Evolutionary conservation across 2,888 invertebrate genomes (phyloP), one percentile per base, ranked within the genome.

Genomic region (Drosophila robusta): DNA sequence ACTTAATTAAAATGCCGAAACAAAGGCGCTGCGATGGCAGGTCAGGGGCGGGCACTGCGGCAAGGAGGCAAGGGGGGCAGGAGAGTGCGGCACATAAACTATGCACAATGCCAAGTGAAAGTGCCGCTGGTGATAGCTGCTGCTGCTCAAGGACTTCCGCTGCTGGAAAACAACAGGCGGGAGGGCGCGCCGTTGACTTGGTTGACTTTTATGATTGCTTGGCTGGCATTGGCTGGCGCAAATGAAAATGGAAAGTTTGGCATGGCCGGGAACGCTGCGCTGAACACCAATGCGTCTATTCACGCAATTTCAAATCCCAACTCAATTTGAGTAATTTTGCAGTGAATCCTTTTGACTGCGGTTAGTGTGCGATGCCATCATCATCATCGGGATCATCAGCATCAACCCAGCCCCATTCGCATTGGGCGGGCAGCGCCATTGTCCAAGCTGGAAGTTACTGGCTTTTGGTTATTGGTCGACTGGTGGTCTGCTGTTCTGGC

Each of bases 301-400:
- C 77, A 81, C 89, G 79, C 89, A 81, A 87, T 84, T 84, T 87
- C 75, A 81, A 89, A 89, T 86, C 85, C 89, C 85, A 86, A 86
- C 85, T 79, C 85, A 89, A 86, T 86, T 86, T 86, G 89, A 87
- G 85, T 89, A 89, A 86, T 89, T 86, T 84, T 81, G 73, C 78
- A 81, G 72, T 71, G 85, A 86, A 89, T 89, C 89, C 85, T 89
- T 85, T 85, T 73, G 80, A 74, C 83, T 81, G 81, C 66, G 85
- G 87, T 78, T 74, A 41, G 54, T 45, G 38, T 61, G 38, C 50
- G 60, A 61, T 36, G 29, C 52, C 56, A 66, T 46, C 62, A 64
- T 44, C 56, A 39, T 38, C 26, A 42, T 18, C 34, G 34, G 4
- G 45, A 50, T 58, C 47, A 8, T 24, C 62, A 45, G 9, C 44